Evolutionary conservation across 2,888 invertebrate species (phyloP).

Genomic region (Cheiracanthium punctorium): DNA sequence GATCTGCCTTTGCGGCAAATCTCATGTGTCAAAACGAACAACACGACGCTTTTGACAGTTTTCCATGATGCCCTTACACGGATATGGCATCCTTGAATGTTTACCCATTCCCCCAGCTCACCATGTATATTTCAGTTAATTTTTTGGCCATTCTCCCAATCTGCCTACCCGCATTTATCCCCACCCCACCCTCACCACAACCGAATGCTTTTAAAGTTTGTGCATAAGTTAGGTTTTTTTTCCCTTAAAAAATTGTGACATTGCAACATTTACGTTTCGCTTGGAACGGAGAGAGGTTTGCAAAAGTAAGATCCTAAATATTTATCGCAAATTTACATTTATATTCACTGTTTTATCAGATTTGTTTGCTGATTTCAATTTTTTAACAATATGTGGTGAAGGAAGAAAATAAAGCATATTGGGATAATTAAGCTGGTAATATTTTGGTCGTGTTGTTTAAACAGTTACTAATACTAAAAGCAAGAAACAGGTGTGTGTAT

Average conservation of each 20-base stretch:
- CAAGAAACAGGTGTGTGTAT: too few relatives aligned
- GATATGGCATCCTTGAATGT: conserved; percentile 39
- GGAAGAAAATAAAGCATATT: too few relatives aligned
- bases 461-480: too few relatives aligned
- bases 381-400: too few relatives aligned
- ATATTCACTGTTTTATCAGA: too few relatives aligned
- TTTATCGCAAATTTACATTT: too few relatives aligned
- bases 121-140: conserved; percentile 24
- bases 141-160: conserved; percentile 40
- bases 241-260: background rate
- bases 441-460: too few relatives aligned
- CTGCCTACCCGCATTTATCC: conserved; percentile 25
- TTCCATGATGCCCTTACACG: conserved; percentile 41
- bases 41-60: conserved; percentile 15
- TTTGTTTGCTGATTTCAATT: too few relatives aligned
- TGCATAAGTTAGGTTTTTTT: background rate
- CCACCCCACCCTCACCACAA: conserved; percentile 10
- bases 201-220: conserved; percentile 16
- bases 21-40: conserved; percentile 10
- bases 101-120: conserved; percentile 19
- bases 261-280: background rate
- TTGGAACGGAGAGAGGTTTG: background rate
- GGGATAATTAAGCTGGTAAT: too few relatives aligned
- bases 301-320: background rate
- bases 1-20: background rate